These are phyloP conservation scores for Diplolepis rosae DNA, from an alignment of 2,888 invertebrate species.

Conservation along the genomic window DNA sequence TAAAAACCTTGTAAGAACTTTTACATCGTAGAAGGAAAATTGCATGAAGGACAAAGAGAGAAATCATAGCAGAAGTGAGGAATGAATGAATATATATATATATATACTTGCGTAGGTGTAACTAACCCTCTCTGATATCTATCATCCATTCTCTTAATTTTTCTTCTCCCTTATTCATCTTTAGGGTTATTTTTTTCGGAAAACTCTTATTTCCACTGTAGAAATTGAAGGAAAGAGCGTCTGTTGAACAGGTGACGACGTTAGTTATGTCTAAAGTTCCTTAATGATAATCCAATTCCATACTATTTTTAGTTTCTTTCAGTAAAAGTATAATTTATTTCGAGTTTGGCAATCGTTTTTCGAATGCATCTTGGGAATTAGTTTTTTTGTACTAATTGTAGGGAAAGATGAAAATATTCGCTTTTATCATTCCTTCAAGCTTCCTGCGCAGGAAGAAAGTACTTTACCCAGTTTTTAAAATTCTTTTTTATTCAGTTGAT, in stretches of 20 bases:
- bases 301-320: slow-evolving; percentile 24
- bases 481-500: neutral
- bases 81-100: neutral
- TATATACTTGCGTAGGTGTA: neutral
- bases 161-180: neutral
- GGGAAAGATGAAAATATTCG: neutral
- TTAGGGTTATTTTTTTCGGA: neutral
- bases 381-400: neutral
- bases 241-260: slow-evolving; percentile 45
- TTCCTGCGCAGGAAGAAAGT: neutral
- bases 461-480: neutral
- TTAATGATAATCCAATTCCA: slow-evolving; percentile 32
- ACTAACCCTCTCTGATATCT: slow-evolving; percentile 16
- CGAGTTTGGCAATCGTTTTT: neutral
- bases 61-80: neutral
- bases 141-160: neutral
- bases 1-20: slow-evolving; percentile 62
- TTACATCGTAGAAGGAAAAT: slow-evolving; percentile 54
- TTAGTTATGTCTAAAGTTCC: slow-evolving; percentile 40
- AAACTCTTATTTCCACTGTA: slow-evolving; percentile 45
- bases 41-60: slow-evolving; percentile 38
- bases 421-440: neutral
- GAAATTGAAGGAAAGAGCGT: slow-evolving; percentile 43
- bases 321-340: neutral
- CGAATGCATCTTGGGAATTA: neutral